Conservation (phyloP, 2,888 invertebrate genomes). For the Antitype chi region DNA sequence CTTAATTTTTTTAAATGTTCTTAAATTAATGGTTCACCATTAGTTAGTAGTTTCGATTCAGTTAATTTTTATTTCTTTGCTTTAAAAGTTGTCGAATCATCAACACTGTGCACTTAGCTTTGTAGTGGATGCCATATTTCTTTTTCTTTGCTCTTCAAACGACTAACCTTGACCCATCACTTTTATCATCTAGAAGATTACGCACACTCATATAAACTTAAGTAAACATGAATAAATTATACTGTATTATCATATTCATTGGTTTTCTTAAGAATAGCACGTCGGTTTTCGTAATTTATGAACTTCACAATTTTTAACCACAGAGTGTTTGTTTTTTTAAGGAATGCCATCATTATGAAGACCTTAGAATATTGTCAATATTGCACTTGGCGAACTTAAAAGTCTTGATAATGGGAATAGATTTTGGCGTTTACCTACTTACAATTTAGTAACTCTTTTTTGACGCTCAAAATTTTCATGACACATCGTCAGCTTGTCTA, state of each 20-base stretch:
- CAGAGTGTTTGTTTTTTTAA: background rate
- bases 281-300: conserved; percentile 9
- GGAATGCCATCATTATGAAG: background rate
- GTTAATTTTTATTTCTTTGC: too few relatives aligned
- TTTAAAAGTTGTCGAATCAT: background rate
- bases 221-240: conserved; percentile 53
- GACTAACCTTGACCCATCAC: conserved; percentile 55
- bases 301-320: background rate
- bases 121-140: background rate
- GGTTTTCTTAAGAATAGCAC: conserved; percentile 23
- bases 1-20: background rate
- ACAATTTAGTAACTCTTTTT: background rate
- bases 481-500: background rate
- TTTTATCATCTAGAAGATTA: conserved; percentile 49
- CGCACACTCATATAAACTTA: conserved; percentile 31
- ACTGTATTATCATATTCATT: conserved; percentile 34
- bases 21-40: background rate
- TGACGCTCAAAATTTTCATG: background rate
- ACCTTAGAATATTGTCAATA: background rate
- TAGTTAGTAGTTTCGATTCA: background rate
- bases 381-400: background rate
- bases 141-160: conserved; percentile 26
- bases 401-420: background rate
- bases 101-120: background rate
- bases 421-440: background rate